These are phyloP conservation scores for Gallinago paraguaiae DNA, from an alignment of 2,113 vertebrate genomes.

Conservation along the genomic window DNA sequence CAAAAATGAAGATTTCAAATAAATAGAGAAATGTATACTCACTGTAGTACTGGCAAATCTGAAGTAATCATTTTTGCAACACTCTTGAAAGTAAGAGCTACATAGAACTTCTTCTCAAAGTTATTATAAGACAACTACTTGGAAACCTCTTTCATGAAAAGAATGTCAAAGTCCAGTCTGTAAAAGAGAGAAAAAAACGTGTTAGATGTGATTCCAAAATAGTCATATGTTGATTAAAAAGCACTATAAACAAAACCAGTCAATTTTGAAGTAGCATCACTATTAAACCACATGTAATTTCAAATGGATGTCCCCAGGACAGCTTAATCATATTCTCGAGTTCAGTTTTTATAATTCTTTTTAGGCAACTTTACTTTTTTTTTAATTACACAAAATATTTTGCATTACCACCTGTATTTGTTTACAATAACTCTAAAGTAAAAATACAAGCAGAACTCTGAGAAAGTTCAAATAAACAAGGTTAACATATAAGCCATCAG, in stretches of 20 bases:
- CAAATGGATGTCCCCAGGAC: background rate
- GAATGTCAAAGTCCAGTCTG: slow-evolving; percentile 53
- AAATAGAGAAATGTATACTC: slow-evolving; percentile 68
- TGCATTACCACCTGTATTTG: background rate
- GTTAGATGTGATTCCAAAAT: background rate
- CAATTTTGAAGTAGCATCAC: background rate
- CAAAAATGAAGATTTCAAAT: background rate
- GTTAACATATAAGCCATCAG: background rate
- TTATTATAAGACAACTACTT: slow-evolving; percentile 51
- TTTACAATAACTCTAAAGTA: background rate
- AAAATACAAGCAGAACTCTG: background rate
- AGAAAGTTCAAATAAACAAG: background rate
- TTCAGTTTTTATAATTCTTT: background rate
- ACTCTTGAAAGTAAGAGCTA: slow-evolving; percentile 63
- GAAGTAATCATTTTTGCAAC: slow-evolving; percentile 92
- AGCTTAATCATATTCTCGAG: background rate
- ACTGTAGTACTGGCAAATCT: slow-evolving; percentile 95
- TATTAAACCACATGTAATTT: background rate
- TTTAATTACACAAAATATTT: background rate
- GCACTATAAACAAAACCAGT: background rate
- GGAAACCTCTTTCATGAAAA: slow-evolving; percentile 55
- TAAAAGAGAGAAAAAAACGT: slow-evolving; percentile 1
- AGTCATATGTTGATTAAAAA: background rate
- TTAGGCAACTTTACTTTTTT: background rate
- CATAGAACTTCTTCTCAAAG: slow-evolving; percentile 66